A percentile compares a stretch with the other conserved stretches of the same genome.
Evolutionary conservation across 2,797 vertebrate species (phyloP).

Genomic region (Helicolenus hilgendorfi): DNA sequence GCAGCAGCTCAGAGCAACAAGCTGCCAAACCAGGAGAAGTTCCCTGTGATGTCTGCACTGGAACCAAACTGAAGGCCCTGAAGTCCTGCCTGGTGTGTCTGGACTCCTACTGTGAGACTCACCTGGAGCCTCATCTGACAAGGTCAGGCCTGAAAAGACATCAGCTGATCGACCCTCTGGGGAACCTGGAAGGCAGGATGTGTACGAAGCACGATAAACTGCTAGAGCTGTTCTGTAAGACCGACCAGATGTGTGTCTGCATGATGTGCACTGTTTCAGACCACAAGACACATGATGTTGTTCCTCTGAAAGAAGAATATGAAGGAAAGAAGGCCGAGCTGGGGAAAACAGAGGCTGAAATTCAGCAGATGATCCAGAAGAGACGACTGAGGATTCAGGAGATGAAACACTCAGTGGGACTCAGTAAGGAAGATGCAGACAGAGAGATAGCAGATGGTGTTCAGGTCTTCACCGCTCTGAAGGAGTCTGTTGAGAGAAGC

Average conservation of each 20-base stretch:
- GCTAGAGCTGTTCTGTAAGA: neutral
- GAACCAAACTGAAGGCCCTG: no score
- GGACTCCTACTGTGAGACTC: neutral
- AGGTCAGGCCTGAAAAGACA: neutral
- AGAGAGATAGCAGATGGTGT: neutral
- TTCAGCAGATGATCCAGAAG: neutral
- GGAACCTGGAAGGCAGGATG: neutral
- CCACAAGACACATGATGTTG: neutral
- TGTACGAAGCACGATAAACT: neutral
- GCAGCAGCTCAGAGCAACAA: no score
- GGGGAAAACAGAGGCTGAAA: neutral
- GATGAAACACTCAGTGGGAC: neutral
- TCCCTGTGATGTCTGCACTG: no score
- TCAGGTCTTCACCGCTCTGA: neutral
- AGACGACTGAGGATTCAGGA: no score
- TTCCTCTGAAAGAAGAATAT: neutral
- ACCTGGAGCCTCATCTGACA: neutral
- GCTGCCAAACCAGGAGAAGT: no score
- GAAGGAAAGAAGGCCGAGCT: neutral
- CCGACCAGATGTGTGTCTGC: neutral
- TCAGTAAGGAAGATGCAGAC: neutral
- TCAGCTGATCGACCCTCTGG: neutral
- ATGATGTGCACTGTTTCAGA: neutral
- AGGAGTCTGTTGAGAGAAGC: conserved; percentile 2
- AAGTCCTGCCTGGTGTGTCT: neutral